Conservation (phyloP, 1,140 invertebrate species). For the Brachionus asplanchnoidis region DNA sequence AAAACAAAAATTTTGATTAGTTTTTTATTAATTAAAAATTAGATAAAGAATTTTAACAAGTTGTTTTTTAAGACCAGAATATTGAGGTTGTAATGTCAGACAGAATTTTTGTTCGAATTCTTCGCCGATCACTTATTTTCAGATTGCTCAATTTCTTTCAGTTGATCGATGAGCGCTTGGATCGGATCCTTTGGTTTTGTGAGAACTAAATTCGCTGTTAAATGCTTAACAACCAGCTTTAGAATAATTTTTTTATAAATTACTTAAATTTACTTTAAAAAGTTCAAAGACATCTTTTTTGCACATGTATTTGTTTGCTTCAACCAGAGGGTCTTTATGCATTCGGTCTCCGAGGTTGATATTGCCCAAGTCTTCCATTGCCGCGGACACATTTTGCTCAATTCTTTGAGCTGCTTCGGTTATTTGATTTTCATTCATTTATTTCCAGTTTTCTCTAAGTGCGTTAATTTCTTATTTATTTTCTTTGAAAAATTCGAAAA, state of each 20-base stretch:
- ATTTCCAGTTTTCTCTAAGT: background rate
- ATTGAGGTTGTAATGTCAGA: background rate
- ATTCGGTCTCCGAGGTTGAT: background rate
- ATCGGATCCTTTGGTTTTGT: constrained; percentile 36
- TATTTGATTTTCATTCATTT: background rate
- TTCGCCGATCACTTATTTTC: background rate
- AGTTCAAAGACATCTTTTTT: constrained; percentile 23
- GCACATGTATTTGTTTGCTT: constrained; percentile 31
- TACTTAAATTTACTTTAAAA: constrained; percentile 25
- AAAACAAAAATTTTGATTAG: background rate
- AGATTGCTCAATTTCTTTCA: constrained; percentile 26
- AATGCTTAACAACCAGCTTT: background rate
- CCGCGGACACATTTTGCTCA: background rate
- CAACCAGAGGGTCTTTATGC: constrained; percentile 28
- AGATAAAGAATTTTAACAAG: background rate
- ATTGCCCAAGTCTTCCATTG: background rate
- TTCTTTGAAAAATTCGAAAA: background rate
- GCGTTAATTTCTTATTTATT: background rate
- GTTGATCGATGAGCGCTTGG: background rate
- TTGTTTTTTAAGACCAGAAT: background rate
- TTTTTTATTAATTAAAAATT: background rate
- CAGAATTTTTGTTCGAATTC: background rate
- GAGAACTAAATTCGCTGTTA: constrained; percentile 32
- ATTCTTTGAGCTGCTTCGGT: background rate
- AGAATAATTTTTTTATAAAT: background rate